Percentiles rank a stretch among this genome's conserved stretches.
Evolutionary conservation across 1,140 invertebrate genomes (phyloP).

Genomic region (Musca vetustissima): DNA sequence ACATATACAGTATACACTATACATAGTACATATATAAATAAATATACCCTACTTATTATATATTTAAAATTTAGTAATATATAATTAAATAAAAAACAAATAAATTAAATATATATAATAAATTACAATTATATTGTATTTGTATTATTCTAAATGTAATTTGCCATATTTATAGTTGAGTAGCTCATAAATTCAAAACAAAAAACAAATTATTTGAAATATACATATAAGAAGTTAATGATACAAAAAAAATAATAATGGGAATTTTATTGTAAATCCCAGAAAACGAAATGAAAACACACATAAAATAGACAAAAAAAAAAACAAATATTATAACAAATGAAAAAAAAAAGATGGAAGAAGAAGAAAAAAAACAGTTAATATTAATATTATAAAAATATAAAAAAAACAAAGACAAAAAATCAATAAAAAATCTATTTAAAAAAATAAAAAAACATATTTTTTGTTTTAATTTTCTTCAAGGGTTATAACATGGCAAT

Average conservation of each 20-base stretch:
- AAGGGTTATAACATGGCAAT: no score
- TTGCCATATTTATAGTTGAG: conserved; percentile 56
- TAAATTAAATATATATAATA: conserved; percentile 34
- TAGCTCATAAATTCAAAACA: conserved; percentile 30
- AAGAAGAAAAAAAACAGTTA: conserved; percentile 37
- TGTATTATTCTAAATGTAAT: conserved; percentile 38
- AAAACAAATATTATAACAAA: conserved; percentile 9
- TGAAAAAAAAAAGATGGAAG: conserved; percentile 36
- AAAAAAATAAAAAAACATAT: conserved; percentile 43
- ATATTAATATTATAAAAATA: conserved; percentile 24
- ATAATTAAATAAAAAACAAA: neutral
- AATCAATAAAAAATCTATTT: conserved; percentile 54
- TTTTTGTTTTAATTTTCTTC: neutral
- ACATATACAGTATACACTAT: no score
- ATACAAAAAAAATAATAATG: conserved; percentile 36
- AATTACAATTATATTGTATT: conserved; percentile 46
- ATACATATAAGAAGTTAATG: conserved; percentile 25
- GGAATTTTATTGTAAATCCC: conserved; percentile 33
- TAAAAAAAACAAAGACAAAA: conserved; percentile 36
- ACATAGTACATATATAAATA: no score
- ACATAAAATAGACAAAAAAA: conserved; percentile 45
- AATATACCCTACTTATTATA: conserved; percentile 1
- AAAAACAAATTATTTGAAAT: conserved; percentile 29
- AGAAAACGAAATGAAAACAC: conserved; percentile 38
- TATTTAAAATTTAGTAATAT: conserved; percentile 6